phyloP scores from a whole-genome alignment of 2,113 vertebrate genomes.

The Gasterosteus aculeatus region DNA sequence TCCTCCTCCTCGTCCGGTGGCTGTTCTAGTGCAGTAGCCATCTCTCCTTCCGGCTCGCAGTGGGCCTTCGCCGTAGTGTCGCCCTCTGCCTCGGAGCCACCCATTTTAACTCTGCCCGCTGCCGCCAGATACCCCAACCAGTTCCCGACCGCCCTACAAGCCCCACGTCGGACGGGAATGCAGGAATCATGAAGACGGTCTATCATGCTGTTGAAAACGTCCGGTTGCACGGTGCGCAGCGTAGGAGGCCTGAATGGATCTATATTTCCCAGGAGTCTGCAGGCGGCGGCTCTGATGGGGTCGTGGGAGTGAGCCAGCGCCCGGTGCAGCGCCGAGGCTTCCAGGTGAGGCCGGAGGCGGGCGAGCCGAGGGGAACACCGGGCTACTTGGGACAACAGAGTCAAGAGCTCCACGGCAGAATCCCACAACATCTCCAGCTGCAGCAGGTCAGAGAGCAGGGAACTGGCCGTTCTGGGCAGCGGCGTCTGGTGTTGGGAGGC shows the following conservation, averaged over 20 bases:
- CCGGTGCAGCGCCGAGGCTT: slow-evolving; percentile 71
- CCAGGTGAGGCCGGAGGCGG: slow-evolving; percentile 66
- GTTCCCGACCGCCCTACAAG: slow-evolving; percentile 75
- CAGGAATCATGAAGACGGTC: slow-evolving; percentile 67
- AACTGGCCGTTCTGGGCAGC: slow-evolving; percentile 66
- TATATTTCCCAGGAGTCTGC: slow-evolving; percentile 85
- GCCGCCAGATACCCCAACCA: slow-evolving; percentile 73
- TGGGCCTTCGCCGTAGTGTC: slow-evolving; percentile 12
- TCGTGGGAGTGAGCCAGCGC: slow-evolving; percentile 78
- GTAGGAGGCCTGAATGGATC: slow-evolving; percentile 43
- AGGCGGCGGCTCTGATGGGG: slow-evolving; percentile 82
- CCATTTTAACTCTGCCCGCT: slow-evolving; percentile 21
- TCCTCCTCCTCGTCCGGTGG: slow-evolving; percentile 19
- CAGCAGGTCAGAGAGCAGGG: slow-evolving; percentile 77
- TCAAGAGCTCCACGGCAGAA: slow-evolving; percentile 84
- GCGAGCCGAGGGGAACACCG: slow-evolving; percentile 66
- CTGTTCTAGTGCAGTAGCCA: slow-evolving; percentile 2
- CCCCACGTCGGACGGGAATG: slow-evolving; percentile 64
- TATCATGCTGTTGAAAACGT: slow-evolving; percentile 70
- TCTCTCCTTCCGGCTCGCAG: slow-evolving; percentile 6
- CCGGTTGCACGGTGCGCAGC: slow-evolving; percentile 21
- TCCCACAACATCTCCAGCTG: slow-evolving; percentile 67
- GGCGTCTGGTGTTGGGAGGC: slow-evolving; percentile 13
- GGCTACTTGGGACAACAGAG: slow-evolving; percentile 82
- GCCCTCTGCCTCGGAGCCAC: not conserved